phyloP scores from a whole-genome alignment of 1,140 invertebrate species.

The Eriosoma lanigerum region DNA sequence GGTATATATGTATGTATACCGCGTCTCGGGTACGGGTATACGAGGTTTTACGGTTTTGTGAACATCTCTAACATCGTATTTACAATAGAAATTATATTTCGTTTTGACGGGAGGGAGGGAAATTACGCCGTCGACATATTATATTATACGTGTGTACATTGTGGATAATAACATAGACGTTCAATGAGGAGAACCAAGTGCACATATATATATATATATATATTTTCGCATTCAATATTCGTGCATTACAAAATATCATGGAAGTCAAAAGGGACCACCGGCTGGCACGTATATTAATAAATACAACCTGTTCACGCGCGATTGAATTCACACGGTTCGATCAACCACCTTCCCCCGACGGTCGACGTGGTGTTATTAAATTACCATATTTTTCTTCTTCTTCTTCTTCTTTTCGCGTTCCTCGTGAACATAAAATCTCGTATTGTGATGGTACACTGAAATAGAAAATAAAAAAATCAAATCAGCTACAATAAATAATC shows the following conservation, averaged over 20 bases:
- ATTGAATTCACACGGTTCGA: conserved; percentile 53
- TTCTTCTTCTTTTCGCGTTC: not conserved
- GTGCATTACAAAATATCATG: conserved; percentile 4
- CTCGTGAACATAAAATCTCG: not conserved
- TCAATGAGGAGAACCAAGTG: conserved; percentile 47
- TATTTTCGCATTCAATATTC: conserved; percentile 11
- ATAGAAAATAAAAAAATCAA: too few relatives aligned
- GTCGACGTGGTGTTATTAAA: not conserved
- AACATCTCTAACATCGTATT: not conserved
- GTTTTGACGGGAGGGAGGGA: not conserved
- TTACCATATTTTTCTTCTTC: too few relatives aligned
- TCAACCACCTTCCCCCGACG: not conserved
- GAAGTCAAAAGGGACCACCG: conserved; percentile 18
- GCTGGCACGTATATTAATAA: conserved; percentile 46
- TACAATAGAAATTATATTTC: not conserved
- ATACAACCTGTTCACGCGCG: conserved; percentile 61
- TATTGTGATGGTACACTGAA: too few relatives aligned
- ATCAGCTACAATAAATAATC: too few relatives aligned
- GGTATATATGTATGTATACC: too few relatives aligned
- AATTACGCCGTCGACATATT: not conserved
- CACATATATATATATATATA: not conserved
- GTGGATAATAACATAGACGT: conserved; percentile 13
- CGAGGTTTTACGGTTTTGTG: too few relatives aligned
- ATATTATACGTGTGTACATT: conserved; percentile 4
- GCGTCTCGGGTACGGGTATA: too few relatives aligned